Conservation (phyloP, 2,797 vertebrate species). For the Telmatherina bonti region DNA sequence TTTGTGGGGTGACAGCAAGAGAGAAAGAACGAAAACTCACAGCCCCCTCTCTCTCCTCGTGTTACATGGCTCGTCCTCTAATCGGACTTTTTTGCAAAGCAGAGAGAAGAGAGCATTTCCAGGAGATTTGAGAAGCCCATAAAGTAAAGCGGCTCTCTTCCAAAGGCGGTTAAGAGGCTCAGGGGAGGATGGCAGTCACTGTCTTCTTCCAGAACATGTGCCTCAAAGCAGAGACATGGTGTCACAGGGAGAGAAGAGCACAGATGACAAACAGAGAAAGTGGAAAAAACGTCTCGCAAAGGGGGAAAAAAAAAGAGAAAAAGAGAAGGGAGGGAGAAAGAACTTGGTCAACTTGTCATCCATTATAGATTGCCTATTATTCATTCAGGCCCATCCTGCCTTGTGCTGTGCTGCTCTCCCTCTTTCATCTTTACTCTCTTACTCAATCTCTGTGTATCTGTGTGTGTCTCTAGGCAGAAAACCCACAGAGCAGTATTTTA, state of each 20-base stretch:
- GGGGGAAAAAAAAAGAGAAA: constrained; percentile 8
- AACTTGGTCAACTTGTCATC: constrained; percentile 77
- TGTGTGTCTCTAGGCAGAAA: constrained; percentile 76
- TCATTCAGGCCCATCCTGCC: constrained; percentile 68
- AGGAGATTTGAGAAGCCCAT: constrained; percentile 72
- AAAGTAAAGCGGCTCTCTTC: constrained; percentile 71
- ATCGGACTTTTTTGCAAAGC: constrained; percentile 56
- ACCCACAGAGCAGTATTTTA: constrained; percentile 67
- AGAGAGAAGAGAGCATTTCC: constrained; percentile 56
- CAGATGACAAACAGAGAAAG: constrained; percentile 32
- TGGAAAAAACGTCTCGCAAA: constrained; percentile 1
- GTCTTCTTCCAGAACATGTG: constrained; percentile 74
- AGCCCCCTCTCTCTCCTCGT: constrained; percentile 16
- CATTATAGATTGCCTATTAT: constrained; percentile 76
- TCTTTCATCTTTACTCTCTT: constrained; percentile 58
- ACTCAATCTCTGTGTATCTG: constrained; percentile 49
- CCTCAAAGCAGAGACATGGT: constrained; percentile 76
- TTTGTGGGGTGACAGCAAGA: neutral
- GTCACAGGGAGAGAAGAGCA: constrained; percentile 61
- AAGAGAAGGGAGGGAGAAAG: constrained; percentile 33
- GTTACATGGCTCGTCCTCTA: constrained; percentile 64
- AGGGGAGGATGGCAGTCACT: constrained; percentile 69
- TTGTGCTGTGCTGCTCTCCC: constrained; percentile 44
- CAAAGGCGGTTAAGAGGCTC: constrained; percentile 77
- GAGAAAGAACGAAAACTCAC: neutral